Evolutionary conservation across 1,140 invertebrate genomes (phyloP).

Genomic region (Sipha flava): DNA sequence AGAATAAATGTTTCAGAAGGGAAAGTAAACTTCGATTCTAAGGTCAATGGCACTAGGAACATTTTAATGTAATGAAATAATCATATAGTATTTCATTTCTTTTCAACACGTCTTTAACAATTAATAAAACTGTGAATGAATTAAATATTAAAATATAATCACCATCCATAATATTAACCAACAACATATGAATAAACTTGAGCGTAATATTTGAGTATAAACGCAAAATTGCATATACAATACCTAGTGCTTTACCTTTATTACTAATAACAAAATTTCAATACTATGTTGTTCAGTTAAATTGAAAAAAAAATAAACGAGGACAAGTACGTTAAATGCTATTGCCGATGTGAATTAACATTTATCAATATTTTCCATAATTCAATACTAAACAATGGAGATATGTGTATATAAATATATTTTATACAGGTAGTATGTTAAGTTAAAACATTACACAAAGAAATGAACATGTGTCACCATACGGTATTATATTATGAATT

Average conservation of each 20-base stretch:
- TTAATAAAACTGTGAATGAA: background rate
- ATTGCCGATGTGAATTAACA: background rate
- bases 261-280: no score
- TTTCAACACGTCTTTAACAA: background rate
- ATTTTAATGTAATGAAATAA: conserved; percentile 17
- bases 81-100: background rate
- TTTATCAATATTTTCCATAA: background rate
- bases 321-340: conserved; percentile 2
- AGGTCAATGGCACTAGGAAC: conserved; percentile 22
- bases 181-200: no score
- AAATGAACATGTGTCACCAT: background rate
- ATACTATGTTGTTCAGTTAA: background rate
- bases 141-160: background rate
- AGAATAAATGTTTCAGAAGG: conserved; percentile 27
- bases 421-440: background rate
- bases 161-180: background rate
- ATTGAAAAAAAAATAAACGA: background rate
- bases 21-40: conserved; percentile 25
- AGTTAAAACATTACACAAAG: background rate
- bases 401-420: no score
- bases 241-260: no score
- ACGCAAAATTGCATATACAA: no score
- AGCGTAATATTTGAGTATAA: no score
- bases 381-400: background rate
- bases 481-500: background rate